These are phyloP conservation scores for Mamestra brassicae DNA, from an alignment of 2,888 invertebrate genomes.

Conservation along the genomic window DNA sequence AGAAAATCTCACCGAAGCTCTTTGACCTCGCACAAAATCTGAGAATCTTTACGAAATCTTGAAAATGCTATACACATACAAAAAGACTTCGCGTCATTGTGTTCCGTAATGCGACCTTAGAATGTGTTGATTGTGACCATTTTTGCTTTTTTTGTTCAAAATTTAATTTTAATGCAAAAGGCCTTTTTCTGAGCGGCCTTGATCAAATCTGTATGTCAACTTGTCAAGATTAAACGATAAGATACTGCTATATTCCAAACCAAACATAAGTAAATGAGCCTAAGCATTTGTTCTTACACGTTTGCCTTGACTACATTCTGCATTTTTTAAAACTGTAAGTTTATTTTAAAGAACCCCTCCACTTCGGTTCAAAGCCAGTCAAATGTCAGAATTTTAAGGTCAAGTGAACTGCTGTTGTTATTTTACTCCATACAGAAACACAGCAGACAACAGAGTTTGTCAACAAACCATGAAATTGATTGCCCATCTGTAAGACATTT, in stretches of 20 bases:
- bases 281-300: conserved; percentile 2
- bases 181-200: conserved; percentile 34
- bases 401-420: neutral
- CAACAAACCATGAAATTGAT: neutral
- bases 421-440: neutral
- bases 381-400: neutral
- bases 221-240: conserved; percentile 54
- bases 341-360: neutral
- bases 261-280: conserved; percentile 26
- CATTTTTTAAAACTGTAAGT: conserved; percentile 11
- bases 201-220: conserved; percentile 56
- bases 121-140: conserved; percentile 18
- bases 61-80: neutral
- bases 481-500: neutral
- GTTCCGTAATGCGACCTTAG: conserved; percentile 13
- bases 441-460: neutral
- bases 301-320: conserved; percentile 20
- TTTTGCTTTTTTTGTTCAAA: conserved; percentile 17
- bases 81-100: conserved; percentile 3
- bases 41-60: neutral
- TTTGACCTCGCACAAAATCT: neutral
- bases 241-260: conserved; percentile 32
- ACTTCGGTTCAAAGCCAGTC: neutral
- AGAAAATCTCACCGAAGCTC: neutral
- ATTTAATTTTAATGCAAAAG: conserved; percentile 27